Conservation (phyloP, 2,797 vertebrate species). For the Paramormyrops hopkinsi region DNA sequence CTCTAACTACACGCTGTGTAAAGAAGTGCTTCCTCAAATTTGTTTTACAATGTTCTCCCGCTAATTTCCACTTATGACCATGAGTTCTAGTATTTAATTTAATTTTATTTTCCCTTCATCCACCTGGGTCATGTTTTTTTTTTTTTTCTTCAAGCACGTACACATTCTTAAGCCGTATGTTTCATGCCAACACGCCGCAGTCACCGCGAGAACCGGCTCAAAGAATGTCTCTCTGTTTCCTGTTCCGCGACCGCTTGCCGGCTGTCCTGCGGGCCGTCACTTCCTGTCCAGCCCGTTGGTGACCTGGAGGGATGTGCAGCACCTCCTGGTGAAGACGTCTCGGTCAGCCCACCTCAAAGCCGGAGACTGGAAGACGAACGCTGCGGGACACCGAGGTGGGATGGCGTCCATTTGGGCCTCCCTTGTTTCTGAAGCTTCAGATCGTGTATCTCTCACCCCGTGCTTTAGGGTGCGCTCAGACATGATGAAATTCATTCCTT, state of each 20-base stretch:
- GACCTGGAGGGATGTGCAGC: conserved; percentile 84
- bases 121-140: background rate
- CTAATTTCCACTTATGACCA: no score
- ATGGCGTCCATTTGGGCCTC: background rate
- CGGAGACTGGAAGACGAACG: conserved; percentile 77
- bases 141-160: background rate
- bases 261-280: background rate
- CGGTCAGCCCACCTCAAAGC: conserved; percentile 69
- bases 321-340: conserved; percentile 74
- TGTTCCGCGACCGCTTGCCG: background rate
- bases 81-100: no score
- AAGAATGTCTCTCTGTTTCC: background rate
- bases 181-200: background rate
- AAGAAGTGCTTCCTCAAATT: no score
- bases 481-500: background rate
- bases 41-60: no score
- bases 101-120: background rate
- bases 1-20: no score
- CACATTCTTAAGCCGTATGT: background rate
- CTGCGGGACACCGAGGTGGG: conserved; percentile 70
- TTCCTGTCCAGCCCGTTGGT: conserved; percentile 63
- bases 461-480: background rate
- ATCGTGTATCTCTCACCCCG: background rate
- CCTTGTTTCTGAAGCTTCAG: no score
- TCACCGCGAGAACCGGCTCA: background rate